Percentiles rank a stretch among this genome's conserved stretches.
Evolutionary conservation across 1,140 invertebrate species (phyloP).

Genomic region (Hesperophylax magnus): DNA sequence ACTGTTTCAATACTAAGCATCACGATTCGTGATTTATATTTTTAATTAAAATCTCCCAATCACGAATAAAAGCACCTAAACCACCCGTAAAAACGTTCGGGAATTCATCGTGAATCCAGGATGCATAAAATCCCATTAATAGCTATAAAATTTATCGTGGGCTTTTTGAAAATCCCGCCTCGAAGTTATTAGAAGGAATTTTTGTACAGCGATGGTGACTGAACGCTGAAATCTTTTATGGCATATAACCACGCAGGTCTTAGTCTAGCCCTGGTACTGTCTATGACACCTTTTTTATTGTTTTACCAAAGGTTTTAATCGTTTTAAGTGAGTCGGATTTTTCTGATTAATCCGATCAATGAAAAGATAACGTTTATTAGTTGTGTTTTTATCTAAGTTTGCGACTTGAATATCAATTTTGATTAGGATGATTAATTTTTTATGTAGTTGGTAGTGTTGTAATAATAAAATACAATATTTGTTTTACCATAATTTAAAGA

Average conservation of each 20-base stretch:
- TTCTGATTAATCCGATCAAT: too few relatives aligned
- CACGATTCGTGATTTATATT: background rate
- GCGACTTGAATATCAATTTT: too few relatives aligned
- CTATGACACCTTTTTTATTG: too few relatives aligned
- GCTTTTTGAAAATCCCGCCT: constrained; percentile 11
- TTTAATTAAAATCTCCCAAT: background rate
- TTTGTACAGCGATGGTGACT: background rate
- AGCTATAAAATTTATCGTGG: constrained; percentile 5
- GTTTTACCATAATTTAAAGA: too few relatives aligned
- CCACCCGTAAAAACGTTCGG: background rate
- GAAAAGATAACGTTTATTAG: too few relatives aligned
- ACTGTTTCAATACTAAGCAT: too few relatives aligned
- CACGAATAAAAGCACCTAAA: background rate
- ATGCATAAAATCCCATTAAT: constrained; percentile 28
- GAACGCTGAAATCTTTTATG: background rate
- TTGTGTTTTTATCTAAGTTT: too few relatives aligned
- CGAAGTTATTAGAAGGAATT: constrained; percentile 8
- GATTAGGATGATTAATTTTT: too few relatives aligned
- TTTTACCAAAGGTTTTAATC: too few relatives aligned
- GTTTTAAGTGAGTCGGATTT: too few relatives aligned
- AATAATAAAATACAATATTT: too few relatives aligned
- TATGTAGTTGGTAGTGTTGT: too few relatives aligned
- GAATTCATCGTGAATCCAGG: constrained; percentile 13
- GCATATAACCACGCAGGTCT: background rate
- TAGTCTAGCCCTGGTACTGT: background rate